Percentiles rank a stretch among this genome's conserved stretches.
Evolutionary conservation across 2,888 invertebrate species (phyloP).

Genomic region (Actias luna): DNA sequence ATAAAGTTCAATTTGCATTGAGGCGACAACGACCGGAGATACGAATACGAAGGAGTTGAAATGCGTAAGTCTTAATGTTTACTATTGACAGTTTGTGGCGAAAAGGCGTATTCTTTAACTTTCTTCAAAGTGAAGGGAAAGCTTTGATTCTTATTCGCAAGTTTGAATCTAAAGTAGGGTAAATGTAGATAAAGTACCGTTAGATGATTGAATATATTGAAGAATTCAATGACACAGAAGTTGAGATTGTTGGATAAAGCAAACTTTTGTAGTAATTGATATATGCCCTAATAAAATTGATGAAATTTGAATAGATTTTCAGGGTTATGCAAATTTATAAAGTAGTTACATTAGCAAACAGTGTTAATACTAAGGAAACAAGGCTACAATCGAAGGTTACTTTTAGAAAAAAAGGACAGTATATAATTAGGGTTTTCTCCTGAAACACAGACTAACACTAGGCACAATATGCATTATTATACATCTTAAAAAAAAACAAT

Average conservation of each 20-base stretch:
- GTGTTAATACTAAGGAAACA: neutral
- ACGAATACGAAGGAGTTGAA: slow-evolving; percentile 52
- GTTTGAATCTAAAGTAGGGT: slow-evolving; percentile 16
- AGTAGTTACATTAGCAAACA: too few species aligned
- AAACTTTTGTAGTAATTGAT: neutral
- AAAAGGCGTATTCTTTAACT: slow-evolving; percentile 14
- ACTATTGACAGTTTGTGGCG: slow-evolving; percentile 38
- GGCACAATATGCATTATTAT: too few species aligned
- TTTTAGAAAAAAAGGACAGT: neutral
- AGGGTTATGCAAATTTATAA: neutral
- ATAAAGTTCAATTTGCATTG: slow-evolving; percentile 39
- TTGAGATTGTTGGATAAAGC: neutral
- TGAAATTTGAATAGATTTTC: neutral
- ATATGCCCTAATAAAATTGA: neutral
- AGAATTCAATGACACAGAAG: neutral
- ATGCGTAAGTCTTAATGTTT: slow-evolving; percentile 48
- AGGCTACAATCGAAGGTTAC: neutral
- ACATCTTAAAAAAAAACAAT: too few species aligned
- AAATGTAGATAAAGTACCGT: slow-evolving; percentile 6
- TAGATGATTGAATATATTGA: neutral
- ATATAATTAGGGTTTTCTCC: neutral
- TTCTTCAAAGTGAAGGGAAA: slow-evolving; percentile 16
- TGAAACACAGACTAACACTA: neutral
- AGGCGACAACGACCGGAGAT: slow-evolving; percentile 44
- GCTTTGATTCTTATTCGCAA: slow-evolving; percentile 16